These are phyloP conservation scores for Drosophila ercepeae DNA, from an alignment of 1,140 invertebrate species.

Conservation along the genomic window DNA sequence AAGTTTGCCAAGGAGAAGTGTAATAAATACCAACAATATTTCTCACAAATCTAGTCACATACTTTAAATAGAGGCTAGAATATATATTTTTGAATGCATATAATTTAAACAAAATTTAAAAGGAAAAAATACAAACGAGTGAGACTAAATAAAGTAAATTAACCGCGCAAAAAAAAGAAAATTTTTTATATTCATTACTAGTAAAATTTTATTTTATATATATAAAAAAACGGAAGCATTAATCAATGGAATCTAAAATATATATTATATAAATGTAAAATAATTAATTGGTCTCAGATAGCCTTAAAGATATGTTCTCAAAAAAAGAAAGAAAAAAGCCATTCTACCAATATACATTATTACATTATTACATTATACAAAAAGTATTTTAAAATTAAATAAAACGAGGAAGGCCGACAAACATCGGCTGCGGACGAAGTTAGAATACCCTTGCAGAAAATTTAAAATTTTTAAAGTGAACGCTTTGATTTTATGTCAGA, in stretches of 20 bases:
- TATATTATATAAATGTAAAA: conserved; percentile 7
- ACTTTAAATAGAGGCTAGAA: conserved; percentile 17
- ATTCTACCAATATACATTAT: conserved; percentile 1
- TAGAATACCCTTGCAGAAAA: too few species aligned
- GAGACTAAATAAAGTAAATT: conserved; percentile 58
- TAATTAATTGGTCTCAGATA: neutral
- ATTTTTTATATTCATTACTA: conserved; percentile 22
- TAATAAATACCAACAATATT: neutral
- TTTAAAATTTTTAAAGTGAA: too few species aligned
- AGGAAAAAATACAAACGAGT: conserved; percentile 58
- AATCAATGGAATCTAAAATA: conserved; percentile 21
- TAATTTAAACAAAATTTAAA: conserved; percentile 27
- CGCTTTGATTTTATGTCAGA: too few species aligned
- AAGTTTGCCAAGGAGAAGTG: neutral
- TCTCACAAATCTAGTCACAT: conserved; percentile 20
- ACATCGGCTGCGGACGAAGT: too few species aligned
- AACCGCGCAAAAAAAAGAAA: conserved; percentile 41
- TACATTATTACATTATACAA: too few species aligned
- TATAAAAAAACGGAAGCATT: conserved; percentile 18
- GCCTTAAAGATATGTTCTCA: conserved; percentile 15
- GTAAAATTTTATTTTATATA: conserved; percentile 41
- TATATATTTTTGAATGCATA: conserved; percentile 13
- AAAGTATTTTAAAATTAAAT: conserved; percentile 10
- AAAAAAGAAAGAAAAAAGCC: neutral
- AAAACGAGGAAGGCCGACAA: too few species aligned